Base-by-base conservation (phyloP, 2,113 vertebrate species). In the Xiphophorus hellerii region DNA sequence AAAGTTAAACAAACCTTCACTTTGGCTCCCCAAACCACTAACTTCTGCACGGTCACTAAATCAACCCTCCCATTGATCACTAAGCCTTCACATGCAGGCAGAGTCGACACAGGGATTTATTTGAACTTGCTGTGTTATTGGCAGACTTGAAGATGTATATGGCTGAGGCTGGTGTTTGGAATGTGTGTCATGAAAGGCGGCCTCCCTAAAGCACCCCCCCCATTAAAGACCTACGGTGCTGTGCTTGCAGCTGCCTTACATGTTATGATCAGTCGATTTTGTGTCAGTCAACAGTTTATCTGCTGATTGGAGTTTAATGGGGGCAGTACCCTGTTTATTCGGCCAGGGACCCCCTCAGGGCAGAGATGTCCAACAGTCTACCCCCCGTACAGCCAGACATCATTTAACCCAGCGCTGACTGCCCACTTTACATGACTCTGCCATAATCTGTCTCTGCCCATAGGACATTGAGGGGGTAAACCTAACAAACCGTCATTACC, bases 291-390 rank as follows among this genome's bases (percentile, higher is more conserved):
- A 79, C 80, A 83, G 84, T 86, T 90, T 81, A 88, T 77, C 78
- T 78, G 3, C 61, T 78, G 72, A 86, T 84, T 71, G 78, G 58
- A 27, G n/a, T 83, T 84, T 90, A 90, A 90, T 80, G 87, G 81
- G 78, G 79, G 64, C 82, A 80, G 70, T 69, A 71, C 44, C 60
- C 71, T 80, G 82, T 88, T 87, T 83, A 82, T 80, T 81, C 74
- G 68, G 73, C 69, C 58, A 64, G 63, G 29, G 65, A 71, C 78
- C 81, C 78, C 83, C 70, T n/a, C 11, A 48, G 78, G 88, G 74
- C 66, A 84, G 87, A 64, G 22, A 73, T 69, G 76, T 78, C 67
- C 73, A 30, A 1, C 3, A 29, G 15, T 27, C 62, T 27, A 8
- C 33, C 44, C 61, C 25, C 30, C 9, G 17, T 39, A 39, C 62